Evolutionary conservation across 2,888 invertebrate genomes (phyloP).

Genomic region (Galeopsomyia nigrocyanea): DNA sequence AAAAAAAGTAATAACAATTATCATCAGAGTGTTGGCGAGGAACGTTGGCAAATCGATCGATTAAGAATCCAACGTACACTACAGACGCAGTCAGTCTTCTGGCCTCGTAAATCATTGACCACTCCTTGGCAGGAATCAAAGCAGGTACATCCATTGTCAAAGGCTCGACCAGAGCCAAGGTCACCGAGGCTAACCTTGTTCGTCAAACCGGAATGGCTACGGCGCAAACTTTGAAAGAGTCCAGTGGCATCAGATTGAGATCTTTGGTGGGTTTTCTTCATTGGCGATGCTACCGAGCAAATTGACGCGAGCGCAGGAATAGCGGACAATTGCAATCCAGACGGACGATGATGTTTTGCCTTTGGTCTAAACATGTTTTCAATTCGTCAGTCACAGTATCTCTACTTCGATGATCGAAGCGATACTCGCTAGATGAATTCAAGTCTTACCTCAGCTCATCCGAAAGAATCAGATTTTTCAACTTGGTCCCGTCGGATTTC

Average conservation of each 20-base stretch:
- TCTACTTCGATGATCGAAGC: not conserved
- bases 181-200: constrained; percentile 86
- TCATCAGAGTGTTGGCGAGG: not conserved
- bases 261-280: constrained; percentile 86
- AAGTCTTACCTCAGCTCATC: constrained; percentile 73
- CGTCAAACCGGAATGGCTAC: constrained; percentile 67
- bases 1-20: not conserved
- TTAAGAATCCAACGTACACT: constrained; percentile 70
- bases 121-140: constrained; percentile 87
- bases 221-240: constrained; percentile 70
- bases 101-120: constrained; percentile 83
- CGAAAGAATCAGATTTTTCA: constrained; percentile 80
- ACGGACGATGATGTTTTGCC: constrained; percentile 60
- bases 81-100: constrained; percentile 83
- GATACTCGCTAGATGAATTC: not conserved
- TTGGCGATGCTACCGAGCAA: constrained; percentile 66
- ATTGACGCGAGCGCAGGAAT: constrained; percentile 64
- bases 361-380: constrained; percentile 60
- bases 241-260: constrained; percentile 88
- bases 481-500: constrained; percentile 82
- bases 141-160: constrained; percentile 96
- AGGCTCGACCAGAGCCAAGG: constrained; percentile 93
- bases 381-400: not conserved
- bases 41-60: not conserved
- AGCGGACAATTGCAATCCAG: constrained; percentile 64